Percentiles rank a stretch among this genome's conserved stretches.
phyloP scores from a whole-genome alignment of 92 coral and sea anemone species.

The Plumapathes pennacea region DNA sequence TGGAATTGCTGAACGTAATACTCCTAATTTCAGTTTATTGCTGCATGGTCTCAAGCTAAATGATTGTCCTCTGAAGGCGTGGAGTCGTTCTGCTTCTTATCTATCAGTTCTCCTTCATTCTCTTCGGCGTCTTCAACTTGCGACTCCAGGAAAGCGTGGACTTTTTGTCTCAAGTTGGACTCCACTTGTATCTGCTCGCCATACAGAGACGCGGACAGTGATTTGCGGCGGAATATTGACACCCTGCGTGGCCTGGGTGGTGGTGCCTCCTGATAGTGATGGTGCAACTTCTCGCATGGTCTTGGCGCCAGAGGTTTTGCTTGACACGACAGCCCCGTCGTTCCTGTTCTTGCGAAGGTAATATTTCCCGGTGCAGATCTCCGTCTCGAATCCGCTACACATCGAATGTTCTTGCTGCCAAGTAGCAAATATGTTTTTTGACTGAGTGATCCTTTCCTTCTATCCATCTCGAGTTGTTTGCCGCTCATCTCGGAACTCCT shows the following conservation, averaged over 20 bases:
- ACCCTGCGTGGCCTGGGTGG: background rate
- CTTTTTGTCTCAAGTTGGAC: constrained; percentile 11
- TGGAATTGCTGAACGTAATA: too few species aligned
- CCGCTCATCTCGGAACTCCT: too few species aligned
- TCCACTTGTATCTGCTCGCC: constrained; percentile 15
- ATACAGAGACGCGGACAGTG: constrained; percentile 9
- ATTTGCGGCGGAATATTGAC: constrained; percentile 11
- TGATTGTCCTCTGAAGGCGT: too few species aligned
- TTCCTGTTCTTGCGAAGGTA: constrained; percentile 6
- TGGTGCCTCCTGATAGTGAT: background rate
- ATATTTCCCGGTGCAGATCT: background rate
- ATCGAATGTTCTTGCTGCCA: background rate
- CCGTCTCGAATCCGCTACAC: background rate
- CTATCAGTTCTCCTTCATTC: background rate
- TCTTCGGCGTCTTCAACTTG: background rate
- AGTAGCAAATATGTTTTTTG: background rate
- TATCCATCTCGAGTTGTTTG: too few species aligned
- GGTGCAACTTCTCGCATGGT: background rate
- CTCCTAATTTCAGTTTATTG: too few species aligned
- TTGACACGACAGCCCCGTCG: constrained; percentile 20
- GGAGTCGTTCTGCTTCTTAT: background rate
- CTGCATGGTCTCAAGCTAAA: too few species aligned
- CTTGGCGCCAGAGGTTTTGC: constrained; percentile 12
- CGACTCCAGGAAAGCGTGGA: constrained; percentile 14
- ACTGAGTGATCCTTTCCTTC: too few species aligned